Base-by-base conservation (phyloP, 2,888 invertebrate species). In the Acleris laterana region DNA sequence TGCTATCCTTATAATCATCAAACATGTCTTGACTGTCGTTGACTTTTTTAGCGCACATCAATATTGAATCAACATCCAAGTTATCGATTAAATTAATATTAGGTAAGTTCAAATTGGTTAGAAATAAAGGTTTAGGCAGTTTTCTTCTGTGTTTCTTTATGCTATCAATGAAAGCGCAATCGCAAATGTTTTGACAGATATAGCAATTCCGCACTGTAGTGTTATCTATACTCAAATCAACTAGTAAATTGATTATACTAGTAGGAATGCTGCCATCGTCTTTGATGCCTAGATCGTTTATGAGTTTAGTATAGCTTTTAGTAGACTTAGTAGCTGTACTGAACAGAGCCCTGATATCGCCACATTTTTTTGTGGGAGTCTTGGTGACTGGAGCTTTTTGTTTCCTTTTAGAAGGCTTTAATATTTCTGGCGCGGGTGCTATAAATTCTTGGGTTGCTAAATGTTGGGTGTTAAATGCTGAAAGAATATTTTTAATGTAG, bases 281-380 rank as follows among this genome's bases (percentile, higher is more conserved):
- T 72, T 88, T 83, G 13, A 93, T 79, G 0, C 89, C 85, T 63
- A 90, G 74, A 70, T 91, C 89, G 68, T 83, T 88, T 17, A 90
- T 84, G 42, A 88, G 73, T 79, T 91, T 92, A 1, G 90, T 91
- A 60, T 93, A 88, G 75, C 82, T 93, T 68, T 89, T 87, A 16
- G 89, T 90, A n/a, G 89, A 89, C 77, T 89, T 93, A 0, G 89
- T 91, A 0, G 83, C 83, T 11, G 89, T 87, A 69, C 89, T 87
- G 57, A 95, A 94, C 68, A 95, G 84, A 57, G 92, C 90, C 77
- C 94, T 84, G 38, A 95, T 94, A 67, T 95, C 94, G 1, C 93
- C 89, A 77, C 94, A 79, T 83, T 84, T 88, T 80, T 90, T 88
- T 4, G 69, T 76, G 1, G 86, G 87, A 13, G 89, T 85, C 74